These are phyloP conservation scores for Chiloscyllium punctatum DNA, from an alignment of 2,797 vertebrate genomes.

Conservation along the genomic window DNA sequence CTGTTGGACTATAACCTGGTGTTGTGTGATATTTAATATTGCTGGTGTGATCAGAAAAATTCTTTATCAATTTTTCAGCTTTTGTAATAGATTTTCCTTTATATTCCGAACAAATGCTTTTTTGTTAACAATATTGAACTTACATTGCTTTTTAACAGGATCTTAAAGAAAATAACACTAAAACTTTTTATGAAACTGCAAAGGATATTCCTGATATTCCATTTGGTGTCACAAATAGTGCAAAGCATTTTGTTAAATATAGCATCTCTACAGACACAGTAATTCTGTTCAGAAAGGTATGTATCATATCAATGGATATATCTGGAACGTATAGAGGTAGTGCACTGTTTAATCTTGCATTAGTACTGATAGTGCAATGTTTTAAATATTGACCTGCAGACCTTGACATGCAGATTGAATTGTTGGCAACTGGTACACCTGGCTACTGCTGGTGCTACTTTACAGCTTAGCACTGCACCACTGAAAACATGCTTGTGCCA, in stretches of 20 bases:
- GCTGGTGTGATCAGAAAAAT: background rate
- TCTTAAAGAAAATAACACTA: slow-evolving; percentile 52
- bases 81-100: background rate
- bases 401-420: background rate
- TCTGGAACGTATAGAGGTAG: background rate
- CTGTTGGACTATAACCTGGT: no score
- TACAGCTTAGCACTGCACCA: background rate
- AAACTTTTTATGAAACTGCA: slow-evolving; percentile 64
- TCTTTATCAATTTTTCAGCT: background rate
- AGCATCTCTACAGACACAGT: slow-evolving; percentile 61
- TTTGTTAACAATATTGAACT: background rate
- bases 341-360: background rate
- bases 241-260: slow-evolving; percentile 56
- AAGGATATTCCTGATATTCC: slow-evolving; percentile 71
- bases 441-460: background rate
- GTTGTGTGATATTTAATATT: no score
- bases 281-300: slow-evolving; percentile 75
- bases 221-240: slow-evolving; percentile 63
- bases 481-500: background rate
- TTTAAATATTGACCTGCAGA: background rate
- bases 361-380: slow-evolving; percentile 40
- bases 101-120: background rate
- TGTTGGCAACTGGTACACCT: background rate
- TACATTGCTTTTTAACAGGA: slow-evolving; percentile 56
- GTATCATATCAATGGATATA: background rate